phyloP scores from a whole-genome alignment of 2,797 vertebrate species.

The Eidolon dupreanum region DNA sequence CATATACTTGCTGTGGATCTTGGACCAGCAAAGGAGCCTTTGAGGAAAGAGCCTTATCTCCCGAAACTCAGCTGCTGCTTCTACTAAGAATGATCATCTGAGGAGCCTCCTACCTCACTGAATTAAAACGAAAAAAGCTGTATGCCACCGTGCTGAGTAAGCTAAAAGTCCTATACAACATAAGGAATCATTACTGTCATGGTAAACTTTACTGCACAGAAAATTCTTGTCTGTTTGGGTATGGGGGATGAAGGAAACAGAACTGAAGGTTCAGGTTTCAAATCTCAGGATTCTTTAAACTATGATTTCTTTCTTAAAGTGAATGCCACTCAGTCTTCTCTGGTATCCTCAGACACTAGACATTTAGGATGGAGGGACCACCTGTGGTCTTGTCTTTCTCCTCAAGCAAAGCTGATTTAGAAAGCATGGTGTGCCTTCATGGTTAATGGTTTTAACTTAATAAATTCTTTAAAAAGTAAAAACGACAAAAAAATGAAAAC shows the following conservation, averaged over 20 bases:
- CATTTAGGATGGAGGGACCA: neutral
- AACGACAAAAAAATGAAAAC: neutral
- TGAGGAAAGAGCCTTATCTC: neutral
- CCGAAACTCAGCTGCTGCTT: neutral
- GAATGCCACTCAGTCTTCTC: conserved; percentile 35
- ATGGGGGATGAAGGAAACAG: neutral
- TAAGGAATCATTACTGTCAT: neutral
- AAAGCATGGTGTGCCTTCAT: neutral
- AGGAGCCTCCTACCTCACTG: neutral
- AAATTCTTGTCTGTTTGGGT: neutral
- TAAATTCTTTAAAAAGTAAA: conserved; percentile 44
- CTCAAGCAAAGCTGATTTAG: neutral
- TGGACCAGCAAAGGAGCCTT: neutral
- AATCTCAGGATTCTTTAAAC: conserved; percentile 30
- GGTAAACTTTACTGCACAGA: neutral
- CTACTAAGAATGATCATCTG: neutral
- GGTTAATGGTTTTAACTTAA: conserved; percentile 9
- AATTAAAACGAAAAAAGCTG: neutral
- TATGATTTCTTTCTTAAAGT: conserved; percentile 2
- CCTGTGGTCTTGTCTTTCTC: conserved; percentile 21
- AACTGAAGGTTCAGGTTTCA: neutral
- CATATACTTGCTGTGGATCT: accelerated
- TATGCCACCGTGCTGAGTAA: neutral
- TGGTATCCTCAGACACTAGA: neutral
- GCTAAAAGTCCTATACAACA: neutral